Base-by-base conservation (phyloP, 2,797 vertebrate species). In the Alosa sapidissima region DNA sequence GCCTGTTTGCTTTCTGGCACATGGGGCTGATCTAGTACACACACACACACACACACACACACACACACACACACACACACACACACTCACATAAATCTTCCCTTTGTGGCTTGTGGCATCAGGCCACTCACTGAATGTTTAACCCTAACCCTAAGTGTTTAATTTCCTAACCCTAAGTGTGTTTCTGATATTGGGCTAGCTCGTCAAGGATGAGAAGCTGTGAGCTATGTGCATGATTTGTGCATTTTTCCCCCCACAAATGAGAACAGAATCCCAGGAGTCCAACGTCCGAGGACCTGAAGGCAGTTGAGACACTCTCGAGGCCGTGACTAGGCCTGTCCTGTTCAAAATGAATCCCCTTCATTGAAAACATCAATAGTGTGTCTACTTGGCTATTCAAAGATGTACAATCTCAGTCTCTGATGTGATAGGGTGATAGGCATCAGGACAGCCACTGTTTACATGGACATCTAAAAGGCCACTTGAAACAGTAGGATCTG, bases 1-100 rank as follows among this genome's bases (percentile, higher is more conserved):
- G 58, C 89, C 82, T 45, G 89, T 86, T 60, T 81, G 60, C 81
- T 54, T 87, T 83, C 75, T 89, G 72, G 75, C 47, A 36, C 84
- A 72, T 87, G 81, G 52, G 13, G 75, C 49, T 19, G 62, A 78
- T 45, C 41, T 85, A 85, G 81, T 83, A 86, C 68, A 81, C 83
- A 81, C 41, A 83, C 21, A 60, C 58, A 13, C 28, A 24, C 58
- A 62, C 58, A 62, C 21, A 24, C 58, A 24, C 58, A 62, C 19
- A 24, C 58, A 62, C 58, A 62, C 21, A 24, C 58, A 24, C 58
- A 62, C 19, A 24, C 58, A 60, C 58, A 60, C 21, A 60, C 58
- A 60, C 58, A 60, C 58, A 21, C 58, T 1, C 0, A n/a, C 58
- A 62, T 7, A 65, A 65, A 24, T 65, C 60, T 1, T 65, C 60